Percentiles rank a stretch among this genome's conserved stretches.
Evolutionary conservation across 2,113 vertebrate species (phyloP).

Genomic region (Petrocephalus microphthalmus): DNA sequence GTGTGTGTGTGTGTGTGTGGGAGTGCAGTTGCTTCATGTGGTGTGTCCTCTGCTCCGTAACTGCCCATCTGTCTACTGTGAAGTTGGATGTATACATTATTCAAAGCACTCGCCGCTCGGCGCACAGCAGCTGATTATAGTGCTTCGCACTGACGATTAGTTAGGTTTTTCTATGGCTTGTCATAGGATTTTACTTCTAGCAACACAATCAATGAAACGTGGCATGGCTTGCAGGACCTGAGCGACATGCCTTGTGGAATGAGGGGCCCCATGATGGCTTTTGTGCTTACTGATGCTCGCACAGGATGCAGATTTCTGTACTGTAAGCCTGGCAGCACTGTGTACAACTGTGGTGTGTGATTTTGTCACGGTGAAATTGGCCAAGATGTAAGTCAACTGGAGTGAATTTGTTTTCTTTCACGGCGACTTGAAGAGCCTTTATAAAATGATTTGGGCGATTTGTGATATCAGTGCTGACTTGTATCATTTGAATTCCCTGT

Average conservation of each 20-base stretch:
- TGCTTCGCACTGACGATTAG: background rate
- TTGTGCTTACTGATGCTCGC: background rate
- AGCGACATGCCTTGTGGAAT: background rate
- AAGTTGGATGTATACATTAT: background rate
- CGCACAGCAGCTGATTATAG: background rate
- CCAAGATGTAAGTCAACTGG: background rate
- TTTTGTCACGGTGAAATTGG: background rate
- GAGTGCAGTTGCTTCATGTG: background rate
- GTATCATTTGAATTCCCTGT: background rate
- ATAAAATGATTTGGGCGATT: background rate
- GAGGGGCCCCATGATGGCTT: background rate
- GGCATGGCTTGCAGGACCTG: background rate
- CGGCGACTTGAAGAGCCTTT: background rate
- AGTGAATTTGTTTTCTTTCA: background rate
- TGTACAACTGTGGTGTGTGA: background rate
- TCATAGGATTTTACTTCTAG: background rate
- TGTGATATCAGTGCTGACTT: background rate
- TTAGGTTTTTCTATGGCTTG: background rate
- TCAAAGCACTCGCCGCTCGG: background rate
- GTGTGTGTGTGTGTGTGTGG: background rate
- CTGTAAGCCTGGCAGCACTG: conserved; percentile 4
- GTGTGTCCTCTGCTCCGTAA: background rate
- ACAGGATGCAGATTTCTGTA: background rate
- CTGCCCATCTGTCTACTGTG: background rate
- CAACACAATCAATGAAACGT: background rate